phyloP scores from a whole-genome alignment of 2,113 vertebrate species.

The Strigops habroptila region DNA sequence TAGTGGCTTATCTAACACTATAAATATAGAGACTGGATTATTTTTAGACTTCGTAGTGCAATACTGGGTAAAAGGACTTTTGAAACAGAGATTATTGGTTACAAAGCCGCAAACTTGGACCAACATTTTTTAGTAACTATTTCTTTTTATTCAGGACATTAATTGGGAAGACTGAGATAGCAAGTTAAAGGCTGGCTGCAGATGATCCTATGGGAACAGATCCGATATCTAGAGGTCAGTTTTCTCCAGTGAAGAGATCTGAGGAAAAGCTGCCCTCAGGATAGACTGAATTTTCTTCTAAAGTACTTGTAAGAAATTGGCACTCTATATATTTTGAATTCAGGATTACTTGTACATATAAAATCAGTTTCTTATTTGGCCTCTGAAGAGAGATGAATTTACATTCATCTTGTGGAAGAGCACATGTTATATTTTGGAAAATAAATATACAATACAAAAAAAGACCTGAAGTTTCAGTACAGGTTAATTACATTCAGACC shows the following conservation, averaged over 20 bases:
- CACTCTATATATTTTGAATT: background rate
- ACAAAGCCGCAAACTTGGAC: background rate
- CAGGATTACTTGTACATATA: background rate
- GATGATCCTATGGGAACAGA: background rate
- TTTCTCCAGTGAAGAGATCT: background rate
- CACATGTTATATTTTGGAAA: background rate
- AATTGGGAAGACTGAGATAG: background rate
- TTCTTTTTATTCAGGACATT: background rate
- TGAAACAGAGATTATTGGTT: background rate
- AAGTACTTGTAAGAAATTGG: background rate
- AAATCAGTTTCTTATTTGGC: background rate
- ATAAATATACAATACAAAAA: background rate
- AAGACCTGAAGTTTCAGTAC: background rate
- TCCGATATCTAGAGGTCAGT: background rate
- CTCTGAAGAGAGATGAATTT: background rate
- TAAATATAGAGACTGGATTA: background rate
- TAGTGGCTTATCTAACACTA: background rate
- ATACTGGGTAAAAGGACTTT: background rate
- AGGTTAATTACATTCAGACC: background rate
- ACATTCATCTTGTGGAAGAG: background rate
- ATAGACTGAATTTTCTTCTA: background rate
- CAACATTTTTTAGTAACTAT: background rate
- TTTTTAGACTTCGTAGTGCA: background rate
- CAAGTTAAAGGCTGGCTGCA: background rate
- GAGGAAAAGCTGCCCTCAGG: background rate